A percentile compares a stretch with the other conserved stretches of the same genome.
Evolutionary conservation across 2,113 vertebrate genomes (phyloP).

Genomic region (Pycnonotus jocosus): DNA sequence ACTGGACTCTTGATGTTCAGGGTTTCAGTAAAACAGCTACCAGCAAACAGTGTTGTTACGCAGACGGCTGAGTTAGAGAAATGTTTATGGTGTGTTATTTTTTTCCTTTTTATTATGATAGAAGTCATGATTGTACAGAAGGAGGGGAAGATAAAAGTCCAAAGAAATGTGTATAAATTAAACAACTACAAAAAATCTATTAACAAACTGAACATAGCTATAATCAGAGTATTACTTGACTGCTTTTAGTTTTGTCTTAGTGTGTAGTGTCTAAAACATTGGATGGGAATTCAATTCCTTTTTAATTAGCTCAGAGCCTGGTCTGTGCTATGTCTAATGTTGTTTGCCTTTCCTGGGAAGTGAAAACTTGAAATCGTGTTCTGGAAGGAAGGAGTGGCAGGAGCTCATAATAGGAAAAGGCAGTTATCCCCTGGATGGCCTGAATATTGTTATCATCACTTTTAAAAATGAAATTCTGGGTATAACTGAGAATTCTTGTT

Average conservation of each 20-base stretch:
- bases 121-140: background rate
- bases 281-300: constrained; percentile 4
- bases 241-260: background rate
- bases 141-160: background rate
- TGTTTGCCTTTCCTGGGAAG: background rate
- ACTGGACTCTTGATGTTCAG: background rate
- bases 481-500: background rate
- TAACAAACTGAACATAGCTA: background rate
- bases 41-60: background rate
- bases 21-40: background rate
- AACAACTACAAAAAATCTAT: background rate
- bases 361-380: background rate
- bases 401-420: background rate
- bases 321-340: background rate
- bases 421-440: background rate
- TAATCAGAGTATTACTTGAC: background rate
- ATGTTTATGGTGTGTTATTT: background rate
- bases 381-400: background rate
- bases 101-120: background rate
- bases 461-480: background rate
- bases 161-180: background rate
- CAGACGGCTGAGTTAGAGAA: background rate
- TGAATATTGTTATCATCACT: background rate
- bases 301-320: constrained; percentile 1
- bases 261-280: background rate